Percentiles rank a stretch among this genome's conserved stretches.
phyloP scores from a whole-genome alignment of 2,113 vertebrate species.

The Nesogale talazaci region DNA sequence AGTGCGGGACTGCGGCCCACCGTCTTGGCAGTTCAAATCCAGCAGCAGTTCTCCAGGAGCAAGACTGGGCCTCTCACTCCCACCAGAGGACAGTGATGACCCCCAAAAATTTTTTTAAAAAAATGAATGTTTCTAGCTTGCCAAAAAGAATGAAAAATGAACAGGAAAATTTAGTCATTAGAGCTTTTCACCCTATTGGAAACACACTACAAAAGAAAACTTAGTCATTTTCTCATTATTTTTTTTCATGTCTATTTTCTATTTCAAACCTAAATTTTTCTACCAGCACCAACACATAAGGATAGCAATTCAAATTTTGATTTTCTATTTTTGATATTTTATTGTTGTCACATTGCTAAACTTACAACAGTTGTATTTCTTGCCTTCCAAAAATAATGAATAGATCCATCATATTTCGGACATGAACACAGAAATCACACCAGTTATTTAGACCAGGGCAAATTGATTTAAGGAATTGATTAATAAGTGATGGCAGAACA shows the following conservation, averaged over 20 bases:
- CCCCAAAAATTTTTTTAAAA: background rate
- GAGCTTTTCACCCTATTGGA: background rate
- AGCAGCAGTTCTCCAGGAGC: too few relatives aligned
- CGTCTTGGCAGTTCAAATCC: too few relatives aligned
- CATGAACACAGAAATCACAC: conserved; percentile 6
- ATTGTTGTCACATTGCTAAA: background rate
- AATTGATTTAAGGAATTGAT: conserved; percentile 10
- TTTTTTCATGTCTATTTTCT: background rate
- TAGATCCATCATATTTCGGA: background rate
- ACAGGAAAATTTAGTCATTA: background rate
- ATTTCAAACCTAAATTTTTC: conserved; percentile 40
- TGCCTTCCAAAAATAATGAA: background rate
- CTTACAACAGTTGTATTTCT: background rate
- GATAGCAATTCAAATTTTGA: background rate
- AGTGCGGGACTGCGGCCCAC: too few relatives aligned
- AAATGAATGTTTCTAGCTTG: background rate
- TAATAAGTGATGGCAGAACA: background rate
- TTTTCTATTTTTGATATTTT: conserved; percentile 19
- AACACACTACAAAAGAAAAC: background rate
- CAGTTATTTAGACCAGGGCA: conserved; percentile 4
- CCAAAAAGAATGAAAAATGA: background rate
- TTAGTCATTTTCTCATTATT: background rate
- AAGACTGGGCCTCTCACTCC: too few relatives aligned
- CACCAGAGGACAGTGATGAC: too few relatives aligned
- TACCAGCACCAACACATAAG: background rate